Conservation (phyloP, 1,140 invertebrate genomes). For the Cydia amplana region DNA sequence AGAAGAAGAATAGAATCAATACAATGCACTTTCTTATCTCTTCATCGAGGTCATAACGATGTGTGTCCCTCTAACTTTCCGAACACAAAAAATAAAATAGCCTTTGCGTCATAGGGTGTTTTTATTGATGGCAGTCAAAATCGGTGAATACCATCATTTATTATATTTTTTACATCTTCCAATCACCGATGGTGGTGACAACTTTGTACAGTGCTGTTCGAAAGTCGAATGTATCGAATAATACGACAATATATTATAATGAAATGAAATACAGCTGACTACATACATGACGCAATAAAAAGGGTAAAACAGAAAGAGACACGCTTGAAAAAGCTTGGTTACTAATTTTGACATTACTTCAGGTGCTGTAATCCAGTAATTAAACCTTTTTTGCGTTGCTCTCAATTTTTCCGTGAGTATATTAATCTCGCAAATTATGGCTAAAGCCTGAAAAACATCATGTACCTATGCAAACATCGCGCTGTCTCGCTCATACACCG, state of each 20-base stretch:
- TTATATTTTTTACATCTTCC: constrained; percentile 67
- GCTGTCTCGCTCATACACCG: background rate
- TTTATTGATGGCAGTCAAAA: constrained; percentile 59
- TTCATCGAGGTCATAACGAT: background rate
- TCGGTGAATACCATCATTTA: constrained; percentile 61
- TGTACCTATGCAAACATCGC: no score
- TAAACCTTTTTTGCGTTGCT: no score
- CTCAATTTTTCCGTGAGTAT: no score
- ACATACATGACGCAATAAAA: no score
- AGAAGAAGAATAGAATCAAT: background rate
- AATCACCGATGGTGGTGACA: constrained; percentile 47
- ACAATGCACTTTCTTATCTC: background rate
- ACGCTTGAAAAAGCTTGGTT: no score
- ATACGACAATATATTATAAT: background rate
- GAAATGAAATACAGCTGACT: no score
- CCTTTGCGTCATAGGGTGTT: constrained; percentile 35
- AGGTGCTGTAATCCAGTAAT: no score
- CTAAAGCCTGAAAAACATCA: no score
- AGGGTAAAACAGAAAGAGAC: no score
- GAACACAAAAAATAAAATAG: constrained; percentile 35
- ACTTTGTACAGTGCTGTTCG: constrained; percentile 42
- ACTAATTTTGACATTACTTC: no score
- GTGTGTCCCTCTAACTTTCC: background rate
- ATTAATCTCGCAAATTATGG: no score
- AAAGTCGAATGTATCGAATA: constrained; percentile 27